phyloP scores from a whole-genome alignment of 1,140 invertebrate genomes.

The Stegodyphus dumicola region DNA sequence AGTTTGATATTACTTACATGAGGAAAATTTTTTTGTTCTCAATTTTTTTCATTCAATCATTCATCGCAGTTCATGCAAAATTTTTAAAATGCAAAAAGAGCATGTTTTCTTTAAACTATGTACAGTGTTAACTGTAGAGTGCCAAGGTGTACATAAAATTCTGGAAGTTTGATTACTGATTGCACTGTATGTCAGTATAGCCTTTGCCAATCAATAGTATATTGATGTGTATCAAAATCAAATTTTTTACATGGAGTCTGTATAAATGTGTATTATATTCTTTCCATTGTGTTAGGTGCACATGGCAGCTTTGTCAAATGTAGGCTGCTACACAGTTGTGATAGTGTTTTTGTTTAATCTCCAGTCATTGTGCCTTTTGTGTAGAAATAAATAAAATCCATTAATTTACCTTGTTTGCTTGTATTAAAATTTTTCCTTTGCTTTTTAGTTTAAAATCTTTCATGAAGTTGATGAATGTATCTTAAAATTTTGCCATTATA shows the following conservation, averaged over 20 bases:
- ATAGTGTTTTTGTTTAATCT: constrained; percentile 44
- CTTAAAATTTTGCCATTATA: no score
- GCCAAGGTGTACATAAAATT: constrained; percentile 32
- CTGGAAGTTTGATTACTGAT: background rate
- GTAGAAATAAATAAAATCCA: constrained; percentile 37
- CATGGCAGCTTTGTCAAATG: constrained; percentile 29
- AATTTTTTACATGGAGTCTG: constrained; percentile 22
- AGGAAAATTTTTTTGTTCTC: no score
- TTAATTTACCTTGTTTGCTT: constrained; percentile 6
- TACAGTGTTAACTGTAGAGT: constrained; percentile 21
- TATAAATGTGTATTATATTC: constrained; percentile 37
- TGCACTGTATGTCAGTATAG: background rate
- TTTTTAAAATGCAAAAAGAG: no score
- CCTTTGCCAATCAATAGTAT: constrained; percentile 11
- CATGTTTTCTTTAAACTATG: no score
- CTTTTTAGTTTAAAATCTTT: no score
- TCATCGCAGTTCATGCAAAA: no score
- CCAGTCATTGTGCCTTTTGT: constrained; percentile 54
- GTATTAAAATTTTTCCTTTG: no score
- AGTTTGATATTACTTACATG: no score
- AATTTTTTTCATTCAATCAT: no score
- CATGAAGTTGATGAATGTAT: no score
- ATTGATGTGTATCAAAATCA: constrained; percentile 10
- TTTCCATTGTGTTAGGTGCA: constrained; percentile 38
- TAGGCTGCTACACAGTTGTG: constrained; percentile 47